These are phyloP conservation scores for Merops nubicus DNA, from an alignment of 2,113 vertebrate genomes.

Conservation along the genomic window DNA sequence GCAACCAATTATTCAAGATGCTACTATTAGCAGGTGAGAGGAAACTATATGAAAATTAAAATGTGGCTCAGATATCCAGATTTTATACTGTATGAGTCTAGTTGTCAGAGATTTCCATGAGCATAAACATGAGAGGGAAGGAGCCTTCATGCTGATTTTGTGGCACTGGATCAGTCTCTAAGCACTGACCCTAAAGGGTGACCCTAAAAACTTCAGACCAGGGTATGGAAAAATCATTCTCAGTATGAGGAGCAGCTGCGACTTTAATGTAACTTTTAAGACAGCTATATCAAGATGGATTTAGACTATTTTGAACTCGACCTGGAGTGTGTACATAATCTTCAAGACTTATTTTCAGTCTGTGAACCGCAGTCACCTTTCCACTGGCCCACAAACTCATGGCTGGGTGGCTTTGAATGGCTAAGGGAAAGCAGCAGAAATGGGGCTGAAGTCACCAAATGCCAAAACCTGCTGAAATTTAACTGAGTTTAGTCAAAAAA, in stretches of 20 bases:
- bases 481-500: not conserved
- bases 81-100: not conserved
- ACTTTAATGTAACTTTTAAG: conserved; percentile 8
- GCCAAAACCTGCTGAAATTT: not conserved
- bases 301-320: not conserved
- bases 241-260: not conserved
- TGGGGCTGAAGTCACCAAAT: not conserved
- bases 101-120: not conserved
- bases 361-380: not conserved
- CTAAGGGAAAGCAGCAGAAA: not conserved
- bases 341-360: not conserved
- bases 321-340: not conserved
- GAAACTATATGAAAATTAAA: conserved; percentile 1
- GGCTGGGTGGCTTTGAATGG: not conserved
- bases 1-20: conserved; percentile 47
- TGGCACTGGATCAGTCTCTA: not conserved
- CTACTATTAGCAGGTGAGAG: conserved; percentile 13
- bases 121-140: not conserved
- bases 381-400: not conserved
- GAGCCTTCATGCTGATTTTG: not conserved
- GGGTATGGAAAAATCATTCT: not conserved
- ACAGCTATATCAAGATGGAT: not conserved
- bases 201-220: not conserved
- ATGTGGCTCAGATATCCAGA: not conserved
- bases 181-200: not conserved